Base-by-base conservation (phyloP, 2,888 invertebrate genomes). In the Nomada hirtipes region DNA sequence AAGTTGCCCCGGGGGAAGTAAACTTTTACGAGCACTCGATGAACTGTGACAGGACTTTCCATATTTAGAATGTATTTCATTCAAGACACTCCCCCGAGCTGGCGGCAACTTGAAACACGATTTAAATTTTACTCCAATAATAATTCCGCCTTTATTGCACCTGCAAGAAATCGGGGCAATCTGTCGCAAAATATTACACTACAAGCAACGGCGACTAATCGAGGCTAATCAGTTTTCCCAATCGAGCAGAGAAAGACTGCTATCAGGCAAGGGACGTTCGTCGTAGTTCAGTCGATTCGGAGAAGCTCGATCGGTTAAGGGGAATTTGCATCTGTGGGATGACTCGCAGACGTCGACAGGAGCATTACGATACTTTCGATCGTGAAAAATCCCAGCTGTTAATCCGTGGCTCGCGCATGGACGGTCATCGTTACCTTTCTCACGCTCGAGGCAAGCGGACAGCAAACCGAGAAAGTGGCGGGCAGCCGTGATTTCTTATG, bases 381-480 rank as follows among this genome's bases (percentile, higher is more conserved):
- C 68, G 81, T 42, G 76, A 84, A 84, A 84, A 78, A 85, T 84
- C 65, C 59, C 50, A 52, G 67, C 55, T 59, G 71, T 73, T 75
- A 79, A 76, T 84, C 84, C 75, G 44, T 26, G 69, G 57, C 57
- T 26, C 29, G 18, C 64, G 77, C 44, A 63, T 71, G 70, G 76
- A 83, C 88, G 89, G 88, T 86, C 86, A 88, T 85, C 86, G 86
- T 83, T 87, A 78, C 85, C 86, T 87, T 85, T 84, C 84, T 88
- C 88, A 86, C 84, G 81, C 79, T 86, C 79, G 68, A 26, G 50
- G 53, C 79, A 42, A 79, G 72, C 67, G 69, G 71, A 79, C 77
- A 87, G 85, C 88, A 65, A 78, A 87, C 83, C 86, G 90, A 88
- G 89, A 90, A 89, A 90, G 90, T 90, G 76, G 79, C 89, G 82